Evolutionary conservation across 2,113 vertebrate genomes (phyloP).

Genomic region (Dolichotis patagonum): DNA sequence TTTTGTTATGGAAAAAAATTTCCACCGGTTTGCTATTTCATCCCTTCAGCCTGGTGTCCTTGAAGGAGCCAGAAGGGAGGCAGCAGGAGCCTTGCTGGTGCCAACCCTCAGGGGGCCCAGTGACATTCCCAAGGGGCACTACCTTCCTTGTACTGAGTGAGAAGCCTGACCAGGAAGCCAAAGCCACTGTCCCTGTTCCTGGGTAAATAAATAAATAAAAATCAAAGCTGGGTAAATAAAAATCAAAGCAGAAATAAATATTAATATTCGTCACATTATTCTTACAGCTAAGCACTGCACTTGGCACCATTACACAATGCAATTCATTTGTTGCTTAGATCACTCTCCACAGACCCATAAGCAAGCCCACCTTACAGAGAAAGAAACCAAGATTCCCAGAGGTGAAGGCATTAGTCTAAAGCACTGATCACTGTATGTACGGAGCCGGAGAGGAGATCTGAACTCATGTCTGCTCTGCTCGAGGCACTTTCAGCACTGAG

Average conservation of each 20-base stretch:
- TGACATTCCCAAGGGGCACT: neutral
- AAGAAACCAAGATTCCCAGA: neutral
- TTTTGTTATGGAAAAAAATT: neutral
- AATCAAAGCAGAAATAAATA: neutral
- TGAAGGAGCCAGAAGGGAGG: conserved; percentile 52
- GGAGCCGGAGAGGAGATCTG: rapidly evolving
- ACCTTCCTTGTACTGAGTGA: neutral
- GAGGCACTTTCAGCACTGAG: neutral
- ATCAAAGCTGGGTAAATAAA: neutral
- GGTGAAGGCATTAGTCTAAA: neutral
- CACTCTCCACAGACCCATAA: neutral
- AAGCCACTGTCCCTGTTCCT: no score
- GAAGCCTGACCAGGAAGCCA: neutral
- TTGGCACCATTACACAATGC: rapidly evolving
- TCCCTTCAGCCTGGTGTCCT: conserved; percentile 46
- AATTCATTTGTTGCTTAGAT: neutral
- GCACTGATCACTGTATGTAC: rapidly evolving
- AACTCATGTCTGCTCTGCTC: neutral
- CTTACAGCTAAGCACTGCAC: rapidly evolving
- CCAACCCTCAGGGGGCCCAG: neutral
- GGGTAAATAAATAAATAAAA: neutral
- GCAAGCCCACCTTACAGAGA: neutral
- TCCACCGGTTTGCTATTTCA: conserved; percentile 30
- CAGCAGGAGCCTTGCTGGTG: neutral
- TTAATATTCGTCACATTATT: rapidly evolving